A percentile compares a stretch with the other conserved stretches of the same genome.
Evolutionary conservation across 2,888 invertebrate species (phyloP).

Genomic region (Gnatocerus cornutus): DNA sequence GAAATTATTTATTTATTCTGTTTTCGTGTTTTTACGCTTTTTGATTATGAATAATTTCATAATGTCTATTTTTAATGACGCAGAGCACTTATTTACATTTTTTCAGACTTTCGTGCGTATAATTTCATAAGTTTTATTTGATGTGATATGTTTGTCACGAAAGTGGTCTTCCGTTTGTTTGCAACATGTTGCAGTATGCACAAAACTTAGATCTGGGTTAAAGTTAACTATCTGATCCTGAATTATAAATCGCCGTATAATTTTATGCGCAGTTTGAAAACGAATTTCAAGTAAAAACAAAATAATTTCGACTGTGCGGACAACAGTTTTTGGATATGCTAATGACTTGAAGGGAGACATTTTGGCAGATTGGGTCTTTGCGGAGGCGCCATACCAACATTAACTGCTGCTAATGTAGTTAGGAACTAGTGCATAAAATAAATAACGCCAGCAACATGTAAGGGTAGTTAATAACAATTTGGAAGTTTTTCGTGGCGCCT

Average conservation of each 20-base stretch:
- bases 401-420: slow-evolving; percentile 3
- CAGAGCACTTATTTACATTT: not conserved
- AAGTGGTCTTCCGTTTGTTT: not conserved
- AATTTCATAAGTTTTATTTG: not conserved
- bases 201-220: slow-evolving; percentile 2
- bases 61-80: slow-evolving; percentile 5
- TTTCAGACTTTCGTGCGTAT: slow-evolving; percentile 4
- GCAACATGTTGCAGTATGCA: not conserved
- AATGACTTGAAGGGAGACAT: not conserved
- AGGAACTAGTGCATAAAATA: slow-evolving; percentile 5
- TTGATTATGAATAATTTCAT: slow-evolving; percentile 7
- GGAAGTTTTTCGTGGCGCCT: not conserved
- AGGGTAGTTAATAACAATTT: slow-evolving; percentile 15
- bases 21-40: slow-evolving; percentile 1
- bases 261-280: not conserved
- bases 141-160: not conserved
- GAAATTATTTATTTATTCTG: slow-evolving; percentile 14
- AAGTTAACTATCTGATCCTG: slow-evolving; percentile 1
- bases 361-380: slow-evolving; percentile 2
- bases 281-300: not conserved
- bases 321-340: not conserved
- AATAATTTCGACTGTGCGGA: not conserved
- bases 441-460: slow-evolving; percentile 8
- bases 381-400: not conserved
- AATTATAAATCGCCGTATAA: not conserved